Conservation (phyloP, 2,797 vertebrate genomes). For the Melanogrammus aeglefinus region DNA sequence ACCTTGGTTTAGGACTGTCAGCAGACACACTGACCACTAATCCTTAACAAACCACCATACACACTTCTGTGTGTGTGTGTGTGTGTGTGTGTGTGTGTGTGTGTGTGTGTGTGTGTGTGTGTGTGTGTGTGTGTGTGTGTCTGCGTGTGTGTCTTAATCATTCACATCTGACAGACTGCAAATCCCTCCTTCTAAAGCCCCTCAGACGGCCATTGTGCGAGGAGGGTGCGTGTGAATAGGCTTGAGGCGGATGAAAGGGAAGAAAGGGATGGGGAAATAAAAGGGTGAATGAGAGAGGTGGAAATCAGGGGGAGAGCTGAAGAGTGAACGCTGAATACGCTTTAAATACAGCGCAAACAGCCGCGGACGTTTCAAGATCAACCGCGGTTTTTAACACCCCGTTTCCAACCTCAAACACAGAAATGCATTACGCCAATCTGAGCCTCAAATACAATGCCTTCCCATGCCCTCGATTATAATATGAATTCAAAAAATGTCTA, state of each 20-base stretch:
- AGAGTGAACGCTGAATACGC: conserved; percentile 23
- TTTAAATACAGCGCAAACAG: not conserved
- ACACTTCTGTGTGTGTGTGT: not conserved
- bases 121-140: conserved; percentile 10
- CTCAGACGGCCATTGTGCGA: conserved; percentile 53
- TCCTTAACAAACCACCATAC: conserved; percentile 30
- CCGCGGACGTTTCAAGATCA: not conserved
- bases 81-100: conserved; percentile 20
- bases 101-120: too few species aligned
- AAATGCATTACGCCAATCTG: not conserved
- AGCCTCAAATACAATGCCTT: too few species aligned
- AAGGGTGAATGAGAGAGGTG: conserved; percentile 37
- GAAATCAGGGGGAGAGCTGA: conserved; percentile 21
- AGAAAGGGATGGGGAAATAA: conserved; percentile 27
- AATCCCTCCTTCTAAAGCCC: conserved; percentile 60
- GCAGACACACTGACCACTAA: conserved; percentile 39
- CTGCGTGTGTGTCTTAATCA: conserved; percentile 47
- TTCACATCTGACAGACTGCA: conserved; percentile 60
- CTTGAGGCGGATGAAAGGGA: conserved; percentile 46
- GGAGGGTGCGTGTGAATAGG: conserved; percentile 47
- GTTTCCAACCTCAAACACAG: not conserved
- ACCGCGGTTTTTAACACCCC: not conserved
- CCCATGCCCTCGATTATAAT: too few species aligned
- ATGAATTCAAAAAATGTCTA: too few species aligned
- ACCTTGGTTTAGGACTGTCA: conserved; percentile 32